phyloP scores from a whole-genome alignment of 2,888 invertebrate genomes.

The Tipula confusa region DNA sequence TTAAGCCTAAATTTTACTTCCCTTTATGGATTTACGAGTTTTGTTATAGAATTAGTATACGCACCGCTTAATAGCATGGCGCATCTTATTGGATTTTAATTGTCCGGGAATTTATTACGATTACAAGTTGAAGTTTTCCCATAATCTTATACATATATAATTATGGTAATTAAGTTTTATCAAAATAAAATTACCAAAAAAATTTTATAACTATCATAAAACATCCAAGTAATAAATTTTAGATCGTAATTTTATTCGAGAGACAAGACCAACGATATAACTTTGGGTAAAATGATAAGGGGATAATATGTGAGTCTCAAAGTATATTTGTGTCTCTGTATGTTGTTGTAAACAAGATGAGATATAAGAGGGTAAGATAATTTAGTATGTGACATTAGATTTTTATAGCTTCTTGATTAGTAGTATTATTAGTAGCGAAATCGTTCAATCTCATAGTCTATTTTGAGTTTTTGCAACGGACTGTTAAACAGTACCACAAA shows the following conservation, averaged over 20 bases:
- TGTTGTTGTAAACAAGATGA: neutral
- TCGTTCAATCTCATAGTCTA: too few relatives aligned
- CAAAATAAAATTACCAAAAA: neutral
- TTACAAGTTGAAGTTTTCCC: neutral
- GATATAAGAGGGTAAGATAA: neutral
- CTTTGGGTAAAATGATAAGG: neutral
- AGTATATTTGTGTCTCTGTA: neutral
- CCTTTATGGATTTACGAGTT: too few relatives aligned
- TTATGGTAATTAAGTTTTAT: neutral
- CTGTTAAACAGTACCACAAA: too few relatives aligned
- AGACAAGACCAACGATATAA: neutral
- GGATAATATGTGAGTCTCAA: too few relatives aligned
- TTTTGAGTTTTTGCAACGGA: too few relatives aligned
- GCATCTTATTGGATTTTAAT: too few relatives aligned
- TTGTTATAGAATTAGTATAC: too few relatives aligned
- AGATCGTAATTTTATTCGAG: neutral
- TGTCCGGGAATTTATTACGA: too few relatives aligned
- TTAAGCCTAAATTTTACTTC: too few relatives aligned
- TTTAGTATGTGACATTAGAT: neutral
- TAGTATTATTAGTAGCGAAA: neutral
- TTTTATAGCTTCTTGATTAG: neutral
- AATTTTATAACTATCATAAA: neutral
- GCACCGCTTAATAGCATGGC: too few relatives aligned
- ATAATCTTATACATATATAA: neutral
- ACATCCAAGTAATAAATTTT: neutral